phyloP scores from a whole-genome alignment of 2,113 vertebrate species.

The Peucedramus taeniatus region DNA sequence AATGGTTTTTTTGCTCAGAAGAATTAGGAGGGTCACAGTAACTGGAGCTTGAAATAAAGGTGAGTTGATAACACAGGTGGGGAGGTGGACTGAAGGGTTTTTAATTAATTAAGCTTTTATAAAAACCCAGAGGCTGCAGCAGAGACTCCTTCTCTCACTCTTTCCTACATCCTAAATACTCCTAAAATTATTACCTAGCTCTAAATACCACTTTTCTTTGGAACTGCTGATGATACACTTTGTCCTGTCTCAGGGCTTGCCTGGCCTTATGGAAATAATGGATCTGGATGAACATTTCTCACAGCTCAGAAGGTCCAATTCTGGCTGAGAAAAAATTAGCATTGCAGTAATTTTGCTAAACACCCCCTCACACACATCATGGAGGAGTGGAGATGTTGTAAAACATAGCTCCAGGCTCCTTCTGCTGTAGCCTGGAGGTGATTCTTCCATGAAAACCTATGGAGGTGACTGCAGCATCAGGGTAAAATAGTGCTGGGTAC shows the following conservation, averaged over 20 bases:
- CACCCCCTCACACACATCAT: accelerated
- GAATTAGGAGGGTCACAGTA: background rate
- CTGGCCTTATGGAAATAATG: background rate
- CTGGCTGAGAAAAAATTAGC: background rate
- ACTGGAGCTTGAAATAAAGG: background rate
- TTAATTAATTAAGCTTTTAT: background rate
- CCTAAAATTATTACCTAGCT: background rate
- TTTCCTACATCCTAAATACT: background rate
- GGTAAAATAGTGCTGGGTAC: accelerated
- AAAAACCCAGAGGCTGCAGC: background rate
- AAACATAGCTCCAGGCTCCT: background rate
- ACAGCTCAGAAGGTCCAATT: background rate
- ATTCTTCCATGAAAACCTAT: accelerated
- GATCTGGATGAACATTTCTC: background rate
- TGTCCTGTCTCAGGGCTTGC: background rate
- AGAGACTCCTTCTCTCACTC: background rate
- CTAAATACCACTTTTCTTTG: background rate
- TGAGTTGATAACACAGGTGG: background rate
- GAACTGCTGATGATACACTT: background rate
- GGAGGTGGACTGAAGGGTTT: background rate
- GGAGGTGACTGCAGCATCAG: background rate
- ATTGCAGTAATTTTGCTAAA: background rate
- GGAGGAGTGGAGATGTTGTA: background rate
- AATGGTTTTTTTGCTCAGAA: background rate
- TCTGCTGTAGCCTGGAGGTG: accelerated